Percentiles rank a stretch among this genome's conserved stretches.
Conservation (phyloP, 2,797 vertebrate genomes). For the Babyrousa celebensis region DNA sequence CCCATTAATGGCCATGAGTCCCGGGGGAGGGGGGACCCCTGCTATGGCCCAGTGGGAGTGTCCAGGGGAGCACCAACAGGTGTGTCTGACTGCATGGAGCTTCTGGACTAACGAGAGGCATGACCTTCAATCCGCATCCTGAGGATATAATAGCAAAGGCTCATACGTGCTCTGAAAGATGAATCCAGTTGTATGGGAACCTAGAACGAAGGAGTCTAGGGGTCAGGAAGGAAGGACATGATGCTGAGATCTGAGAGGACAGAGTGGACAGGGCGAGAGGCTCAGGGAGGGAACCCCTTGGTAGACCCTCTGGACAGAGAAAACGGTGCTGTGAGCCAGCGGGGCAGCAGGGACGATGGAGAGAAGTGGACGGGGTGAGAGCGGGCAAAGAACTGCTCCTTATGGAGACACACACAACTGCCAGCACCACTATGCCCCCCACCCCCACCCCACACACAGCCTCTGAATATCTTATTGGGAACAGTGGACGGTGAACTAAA, state of each 20-base stretch:
- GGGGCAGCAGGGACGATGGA: neutral
- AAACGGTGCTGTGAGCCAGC: neutral
- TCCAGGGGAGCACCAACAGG: neutral
- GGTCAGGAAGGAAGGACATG: neutral
- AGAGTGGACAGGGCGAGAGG: neutral
- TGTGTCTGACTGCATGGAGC: neutral
- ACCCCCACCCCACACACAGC: fast-evolving
- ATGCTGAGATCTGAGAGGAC: neutral
- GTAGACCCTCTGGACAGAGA: neutral
- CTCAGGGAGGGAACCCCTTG: fast-evolving
- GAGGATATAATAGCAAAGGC: neutral
- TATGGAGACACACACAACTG: neutral
- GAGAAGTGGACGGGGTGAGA: neutral
- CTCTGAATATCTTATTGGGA: slow-evolving; percentile 24
- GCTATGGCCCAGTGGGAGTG: neutral
- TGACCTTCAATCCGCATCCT: neutral
- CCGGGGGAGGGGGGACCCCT: neutral
- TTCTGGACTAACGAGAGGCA: neutral
- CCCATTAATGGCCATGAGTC: neutral
- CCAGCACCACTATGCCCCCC: neutral
- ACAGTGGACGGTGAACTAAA: neutral
- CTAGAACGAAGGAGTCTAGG: neutral
- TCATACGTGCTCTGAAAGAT: neutral
- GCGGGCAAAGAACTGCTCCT: neutral
- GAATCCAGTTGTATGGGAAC: neutral